phyloP scores from a whole-genome alignment of 1,140 invertebrate genomes.

The Bombus turneri region DNA sequence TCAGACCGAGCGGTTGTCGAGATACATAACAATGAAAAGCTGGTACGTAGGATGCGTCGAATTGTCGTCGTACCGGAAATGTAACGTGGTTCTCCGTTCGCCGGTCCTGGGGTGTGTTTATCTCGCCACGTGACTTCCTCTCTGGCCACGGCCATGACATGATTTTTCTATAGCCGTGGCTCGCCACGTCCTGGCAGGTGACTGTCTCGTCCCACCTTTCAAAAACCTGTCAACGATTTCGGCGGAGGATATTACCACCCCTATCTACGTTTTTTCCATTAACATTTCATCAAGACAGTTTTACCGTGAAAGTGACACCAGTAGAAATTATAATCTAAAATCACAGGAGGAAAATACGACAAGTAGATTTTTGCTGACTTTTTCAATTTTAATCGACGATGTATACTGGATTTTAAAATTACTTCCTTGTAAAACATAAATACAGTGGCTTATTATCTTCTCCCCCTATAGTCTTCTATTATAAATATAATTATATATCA shows the following conservation, averaged over 20 bases:
- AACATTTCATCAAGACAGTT: neutral
- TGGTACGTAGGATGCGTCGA: constrained; percentile 40
- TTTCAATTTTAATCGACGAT: neutral
- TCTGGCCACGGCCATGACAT: too few relatives aligned
- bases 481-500: too few relatives aligned
- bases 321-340: neutral
- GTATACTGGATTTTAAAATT: too few relatives aligned
- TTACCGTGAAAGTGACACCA: too few relatives aligned
- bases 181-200: constrained; percentile 18
- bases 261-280: constrained; percentile 11
- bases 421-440: too few relatives aligned
- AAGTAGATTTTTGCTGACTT: too few relatives aligned
- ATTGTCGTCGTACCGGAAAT: constrained; percentile 47
- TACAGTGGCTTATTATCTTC: too few relatives aligned
- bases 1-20: constrained; percentile 11
- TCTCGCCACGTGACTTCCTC: constrained; percentile 38
- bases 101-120: constrained; percentile 31
- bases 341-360: neutral
- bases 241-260: neutral
- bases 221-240: constrained; percentile 20
- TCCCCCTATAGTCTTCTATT: too few relatives aligned
- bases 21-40: constrained; percentile 44
- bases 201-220: neutral
- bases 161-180: constrained; percentile 5
- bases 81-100: constrained; percentile 14